Percentiles rank a stretch among this genome's conserved stretches.
Conservation (phyloP, 1,140 invertebrate genomes). For the Lasioglossum albipes region DNA sequence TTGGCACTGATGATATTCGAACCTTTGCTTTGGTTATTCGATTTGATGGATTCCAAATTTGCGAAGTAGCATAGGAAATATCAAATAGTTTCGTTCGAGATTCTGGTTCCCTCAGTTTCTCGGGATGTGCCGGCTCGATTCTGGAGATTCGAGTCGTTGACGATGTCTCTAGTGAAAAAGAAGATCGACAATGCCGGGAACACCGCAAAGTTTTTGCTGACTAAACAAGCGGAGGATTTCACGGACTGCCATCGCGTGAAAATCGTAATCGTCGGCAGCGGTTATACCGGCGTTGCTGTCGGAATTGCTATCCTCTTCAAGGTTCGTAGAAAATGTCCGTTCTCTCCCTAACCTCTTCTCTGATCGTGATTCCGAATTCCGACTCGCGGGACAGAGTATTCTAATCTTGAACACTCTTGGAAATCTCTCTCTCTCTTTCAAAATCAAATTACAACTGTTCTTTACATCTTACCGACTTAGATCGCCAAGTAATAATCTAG, state of each 20-base stretch:
- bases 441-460: too few relatives aligned
- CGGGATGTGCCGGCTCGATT: conserved; percentile 1
- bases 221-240: conserved; percentile 68
- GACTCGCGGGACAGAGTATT: too few relatives aligned
- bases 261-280: conserved; percentile 71
- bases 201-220: conserved; percentile 70
- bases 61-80: neutral
- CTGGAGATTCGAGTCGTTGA: conserved; percentile 1
- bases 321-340: conserved; percentile 51
- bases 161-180: conserved; percentile 58
- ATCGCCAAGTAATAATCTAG: too few relatives aligned
- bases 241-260: conserved; percentile 68
- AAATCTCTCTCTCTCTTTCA: too few relatives aligned
- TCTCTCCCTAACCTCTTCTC: neutral
- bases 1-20: neutral
- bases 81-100: neutral
- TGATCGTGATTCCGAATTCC: neutral
- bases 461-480: too few relatives aligned
- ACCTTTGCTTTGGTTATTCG: conserved; percentile 31
- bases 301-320: conserved; percentile 72
- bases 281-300: conserved; percentile 70
- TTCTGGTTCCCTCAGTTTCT: conserved; percentile 16
- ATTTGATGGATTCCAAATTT: conserved; percentile 32
- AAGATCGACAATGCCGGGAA: conserved; percentile 57
- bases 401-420: neutral